Base-by-base conservation (phyloP, 2,797 vertebrate species). In the Sebastolobus alascanus region DNA sequence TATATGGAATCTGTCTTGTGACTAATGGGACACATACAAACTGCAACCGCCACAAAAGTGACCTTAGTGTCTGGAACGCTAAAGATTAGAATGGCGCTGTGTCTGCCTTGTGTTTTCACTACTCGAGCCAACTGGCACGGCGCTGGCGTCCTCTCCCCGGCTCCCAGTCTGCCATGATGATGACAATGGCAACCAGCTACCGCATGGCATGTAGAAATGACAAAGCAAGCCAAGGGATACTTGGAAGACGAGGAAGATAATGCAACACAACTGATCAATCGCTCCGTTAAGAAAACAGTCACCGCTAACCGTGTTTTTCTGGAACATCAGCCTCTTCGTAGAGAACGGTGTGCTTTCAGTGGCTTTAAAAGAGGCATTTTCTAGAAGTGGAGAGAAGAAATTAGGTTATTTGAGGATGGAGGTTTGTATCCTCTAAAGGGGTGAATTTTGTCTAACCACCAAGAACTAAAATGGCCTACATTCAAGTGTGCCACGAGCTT, bases 41-140 rank as follows among this genome's bases (percentile, higher is more conserved):
- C 84, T 83, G 88, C 82, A 75, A 84, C 85, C 54, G 81, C 89
- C 91, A 90, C 90, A 84, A 88, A 85, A 90, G 86, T 95, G 95
- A 96, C 94, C 95, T 95, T 93, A 85, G 68, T 93, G 93, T 95
- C 94, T 95, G 94, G 80, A 94, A 88, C 80, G 92, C 90, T 92
- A 87, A 94, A 94, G 94, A 95, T 95, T 93, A 94, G 93, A 94
- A 93, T 93, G 84, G 92, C 93, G 92, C 91, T 90, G 92, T 91
- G 93, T 93, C 93, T 94, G 95, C 94, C 94, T 96, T 77, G 90
- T 94, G 93, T 94, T 94, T 93, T 92, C 86, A 91, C 83, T 90
- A 50, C 73, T 75, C 37, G 85, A 91, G 95, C 96, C 96, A 96
- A 93, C 90, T 96, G 96, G 95, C 95, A 95, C 84, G 3, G 85